These are phyloP conservation scores for Cariama cristata DNA, from an alignment of 2,113 vertebrate genomes.

Conservation along the genomic window DNA sequence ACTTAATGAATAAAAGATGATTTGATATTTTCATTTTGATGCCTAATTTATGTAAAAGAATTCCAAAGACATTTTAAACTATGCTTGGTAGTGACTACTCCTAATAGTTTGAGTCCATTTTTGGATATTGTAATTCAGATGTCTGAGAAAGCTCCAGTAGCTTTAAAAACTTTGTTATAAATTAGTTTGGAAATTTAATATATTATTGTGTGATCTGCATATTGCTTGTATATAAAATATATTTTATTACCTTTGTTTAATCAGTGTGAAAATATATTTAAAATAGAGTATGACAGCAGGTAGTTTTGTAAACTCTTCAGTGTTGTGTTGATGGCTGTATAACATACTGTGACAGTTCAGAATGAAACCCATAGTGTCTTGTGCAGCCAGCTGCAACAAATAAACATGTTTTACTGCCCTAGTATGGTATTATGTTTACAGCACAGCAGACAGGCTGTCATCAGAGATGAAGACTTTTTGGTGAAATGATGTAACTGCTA, in stretches of 20 bases:
- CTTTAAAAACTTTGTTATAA: neutral
- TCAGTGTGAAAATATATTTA: neutral
- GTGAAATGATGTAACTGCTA: neutral
- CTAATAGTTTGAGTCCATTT: neutral
- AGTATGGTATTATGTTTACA: neutral
- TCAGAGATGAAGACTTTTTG: neutral
- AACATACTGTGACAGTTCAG: neutral
- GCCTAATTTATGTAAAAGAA: neutral
- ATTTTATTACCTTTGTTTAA: neutral
- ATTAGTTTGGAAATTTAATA: neutral
- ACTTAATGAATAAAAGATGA: neutral
- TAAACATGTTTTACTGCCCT: conserved; percentile 37
- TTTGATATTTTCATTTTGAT: neutral
- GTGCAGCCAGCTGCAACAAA: conserved; percentile 43
- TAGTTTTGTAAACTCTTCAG: neutral
- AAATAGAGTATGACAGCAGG: neutral
- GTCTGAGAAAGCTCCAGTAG: neutral
- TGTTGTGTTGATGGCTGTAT: neutral
- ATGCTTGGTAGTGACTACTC: neutral
- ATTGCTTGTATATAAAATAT: neutral
- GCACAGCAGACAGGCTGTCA: neutral
- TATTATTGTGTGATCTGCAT: neutral
- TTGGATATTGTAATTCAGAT: neutral
- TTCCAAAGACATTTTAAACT: neutral
- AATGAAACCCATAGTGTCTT: conserved; percentile 39